Base-by-base conservation (phyloP, 2,797 vertebrate species). In the Artibeus lituratus region DNA sequence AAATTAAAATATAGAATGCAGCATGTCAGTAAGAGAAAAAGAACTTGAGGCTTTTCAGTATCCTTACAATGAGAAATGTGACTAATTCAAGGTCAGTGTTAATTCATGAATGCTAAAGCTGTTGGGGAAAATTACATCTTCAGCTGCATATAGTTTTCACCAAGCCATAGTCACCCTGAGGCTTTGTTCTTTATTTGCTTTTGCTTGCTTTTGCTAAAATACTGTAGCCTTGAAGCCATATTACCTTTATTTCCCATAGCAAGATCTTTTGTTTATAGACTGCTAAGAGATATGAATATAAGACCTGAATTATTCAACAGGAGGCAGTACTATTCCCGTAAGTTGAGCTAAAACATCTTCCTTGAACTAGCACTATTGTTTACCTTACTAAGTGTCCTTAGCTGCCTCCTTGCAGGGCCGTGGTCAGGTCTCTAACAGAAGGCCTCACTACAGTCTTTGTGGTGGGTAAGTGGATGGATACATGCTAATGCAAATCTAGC, bases 31-130 rank as follows among this genome's bases (percentile, higher is more conserved):
- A 32, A 55, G 15, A 89, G 80, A 73, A 83, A 76, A 86, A 82
- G 19, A 59, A 39, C n/a, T 59, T 42, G 10, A 73, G 77, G 22
- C 14, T 92, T 65, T 55, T 86, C 21, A 49, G 6, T 55, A 86
- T 62, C 24, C 59, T 26, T 19, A 82, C 53, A 53, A 7, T 18
- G 42, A n/a, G 84, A 93, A 89, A 95, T 37, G 76, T 22, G 70
- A 85, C 55, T 81, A 77, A 94, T 84, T 96, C 87, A 92, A 96
- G 82, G 93, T 94, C 87, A 92, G 62, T 32, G 19, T 37, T 96
- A 92, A 93, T 91, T 93, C 26, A 29, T 19, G 37, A 70, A 57
- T 73, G 65, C 47, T 53, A 42, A 86, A 83, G 62, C 76, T 65
- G 26, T 32, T 53, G 62, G 87, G 51, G 53, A 87, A 59, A 47